These are phyloP conservation scores for Petrocephalus zakoni DNA, from an alignment of 2,113 vertebrate genomes.

Conservation along the genomic window DNA sequence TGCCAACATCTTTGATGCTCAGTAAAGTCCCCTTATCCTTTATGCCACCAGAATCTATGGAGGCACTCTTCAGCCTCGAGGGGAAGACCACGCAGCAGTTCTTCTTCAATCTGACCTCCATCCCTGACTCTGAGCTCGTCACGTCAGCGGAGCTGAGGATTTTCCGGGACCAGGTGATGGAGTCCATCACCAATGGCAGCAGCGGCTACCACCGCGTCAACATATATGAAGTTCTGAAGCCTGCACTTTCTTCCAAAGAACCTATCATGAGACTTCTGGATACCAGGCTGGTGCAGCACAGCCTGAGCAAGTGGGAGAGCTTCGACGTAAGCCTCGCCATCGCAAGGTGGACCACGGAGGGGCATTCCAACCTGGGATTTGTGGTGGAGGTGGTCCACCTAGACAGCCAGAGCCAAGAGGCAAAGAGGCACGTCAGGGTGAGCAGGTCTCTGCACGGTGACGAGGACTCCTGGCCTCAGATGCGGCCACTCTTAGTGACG, in stretches of 20 bases:
- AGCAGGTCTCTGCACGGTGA: constrained; percentile 90
- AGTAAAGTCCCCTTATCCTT: constrained; percentile 26
- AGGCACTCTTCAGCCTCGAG: constrained; percentile 79
- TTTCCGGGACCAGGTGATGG: constrained; percentile 83
- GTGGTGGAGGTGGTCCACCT: constrained; percentile 90
- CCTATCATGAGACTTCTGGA: constrained; percentile 88
- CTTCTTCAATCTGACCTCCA: constrained; percentile 92
- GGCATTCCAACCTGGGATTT: constrained; percentile 84
- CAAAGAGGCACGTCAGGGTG: constrained; percentile 83
- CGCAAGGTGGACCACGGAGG: constrained; percentile 82
- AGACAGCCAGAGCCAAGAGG: constrained; percentile 58
- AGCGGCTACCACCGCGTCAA: constrained; percentile 88
- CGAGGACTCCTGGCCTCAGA: constrained; percentile 82
- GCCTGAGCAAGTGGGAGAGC: constrained; percentile 88
- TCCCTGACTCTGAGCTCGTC: constrained; percentile 84
- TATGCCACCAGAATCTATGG: constrained; percentile 75
- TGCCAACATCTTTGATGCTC: background rate
- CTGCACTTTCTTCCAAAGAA: constrained; percentile 61
- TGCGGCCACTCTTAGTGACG: constrained; percentile 87
- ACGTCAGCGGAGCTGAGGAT: constrained; percentile 91
- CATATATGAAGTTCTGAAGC: constrained; percentile 93
- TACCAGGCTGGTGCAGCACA: constrained; percentile 89
- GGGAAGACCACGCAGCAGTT: constrained; percentile 86
- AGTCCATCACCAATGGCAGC: constrained; percentile 53
- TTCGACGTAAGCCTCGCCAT: constrained; percentile 93